Evolutionary conservation across 2,888 invertebrate genomes (phyloP), one percentile per base, ranked within the genome.

Genomic region (Pollenia griseotomentosa): DNA sequence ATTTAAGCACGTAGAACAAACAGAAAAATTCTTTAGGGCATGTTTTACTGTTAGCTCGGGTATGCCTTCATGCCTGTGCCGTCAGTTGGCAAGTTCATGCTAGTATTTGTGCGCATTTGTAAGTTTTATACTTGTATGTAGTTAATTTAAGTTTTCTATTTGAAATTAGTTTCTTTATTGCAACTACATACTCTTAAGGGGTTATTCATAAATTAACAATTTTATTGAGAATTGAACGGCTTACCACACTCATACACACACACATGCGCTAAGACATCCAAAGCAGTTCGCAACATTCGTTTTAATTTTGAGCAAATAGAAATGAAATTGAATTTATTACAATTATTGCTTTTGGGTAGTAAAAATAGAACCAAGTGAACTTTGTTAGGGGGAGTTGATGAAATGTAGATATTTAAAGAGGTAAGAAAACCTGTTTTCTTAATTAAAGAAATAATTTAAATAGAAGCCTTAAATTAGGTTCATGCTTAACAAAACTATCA

Each of bases 111-210:
- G n/a, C 55, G 65, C 5, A 23, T 57, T 44, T 23, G 53, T 46
- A 16, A 48, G 65, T 65, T 63, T 23, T 33, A 14, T 4, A 42
- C 78, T 68, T 48, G 48, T 59, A 48, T 57, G 68, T 53, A 83
- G 59, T 83, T 70, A 83, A 75, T 75, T 83, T 75, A 75, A 83
- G 68, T 75, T 83, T 75, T 61, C 59, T 61, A 74, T 74, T 66
- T 73, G 70, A 53, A 75, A 66, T 74, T 59, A 83, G 75, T 75
- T 82, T 75, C 68, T 63, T 71, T 65, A 79, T 63, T 63, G 46
- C 16, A 71, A 59, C 59, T 68, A 59, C 33, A 33, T 33, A 33
- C 33, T 68, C 73, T 73, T 73, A 14, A 57, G 73, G 73, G 73
- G 65, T 63, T 65, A 19, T 81, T 81, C 46, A 71, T 65, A 81